These are phyloP conservation scores for Amorpha juglandis DNA, from an alignment of 2,888 invertebrate genomes.

Conservation along the genomic window DNA sequence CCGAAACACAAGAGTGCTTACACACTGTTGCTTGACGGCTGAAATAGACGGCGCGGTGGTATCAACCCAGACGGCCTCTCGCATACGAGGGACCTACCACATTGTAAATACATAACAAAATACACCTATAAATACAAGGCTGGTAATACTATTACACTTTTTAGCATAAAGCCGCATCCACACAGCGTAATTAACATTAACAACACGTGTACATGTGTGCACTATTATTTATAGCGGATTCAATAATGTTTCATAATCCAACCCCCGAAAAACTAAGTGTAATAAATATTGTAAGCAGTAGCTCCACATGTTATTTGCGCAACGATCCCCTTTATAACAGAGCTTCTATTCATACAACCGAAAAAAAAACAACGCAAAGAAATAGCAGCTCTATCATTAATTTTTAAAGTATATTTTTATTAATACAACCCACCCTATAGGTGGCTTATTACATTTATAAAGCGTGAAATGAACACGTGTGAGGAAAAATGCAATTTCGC, in stretches of 20 bases:
- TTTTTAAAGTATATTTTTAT: conserved; percentile 18
- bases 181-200: neutral
- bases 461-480: conserved; percentile 74
- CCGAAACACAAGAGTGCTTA: too few relatives aligned
- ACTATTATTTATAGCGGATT: conserved; percentile 19
- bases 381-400: neutral
- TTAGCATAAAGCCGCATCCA: neutral
- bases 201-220: neutral
- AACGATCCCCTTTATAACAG: conserved; percentile 57
- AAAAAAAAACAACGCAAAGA: neutral
- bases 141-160: too few relatives aligned
- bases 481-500: conserved; percentile 65
- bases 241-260: conserved; percentile 63
- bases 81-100: too few relatives aligned
- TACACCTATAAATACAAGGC: too few relatives aligned
- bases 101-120: too few relatives aligned
- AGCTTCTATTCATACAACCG: conserved; percentile 67
- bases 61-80: too few relatives aligned
- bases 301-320: conserved; percentile 77
- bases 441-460: conserved; percentile 79
- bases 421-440: conserved; percentile 49
- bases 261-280: conserved; percentile 60
- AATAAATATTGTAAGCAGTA: conserved; percentile 77
- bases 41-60: too few relatives aligned
- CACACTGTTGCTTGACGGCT: too few relatives aligned